Conservation (phyloP, 2,797 vertebrate genomes). For the Neoniphon sammara region DNA sequence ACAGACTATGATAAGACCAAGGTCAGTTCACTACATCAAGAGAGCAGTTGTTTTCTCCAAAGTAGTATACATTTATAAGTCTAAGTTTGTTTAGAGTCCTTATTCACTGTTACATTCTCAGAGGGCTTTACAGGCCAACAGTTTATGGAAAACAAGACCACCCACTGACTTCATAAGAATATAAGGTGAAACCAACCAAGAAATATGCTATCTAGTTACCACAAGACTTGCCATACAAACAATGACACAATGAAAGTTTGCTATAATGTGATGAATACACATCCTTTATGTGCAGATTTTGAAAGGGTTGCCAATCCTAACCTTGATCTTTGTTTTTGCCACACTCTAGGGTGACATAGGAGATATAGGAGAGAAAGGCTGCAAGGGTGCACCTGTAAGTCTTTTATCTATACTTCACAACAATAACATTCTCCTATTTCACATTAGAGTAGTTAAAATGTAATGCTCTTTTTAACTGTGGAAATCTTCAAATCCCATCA, state of each 20-base stretch:
- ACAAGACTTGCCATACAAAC: not conserved
- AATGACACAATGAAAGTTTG: not conserved
- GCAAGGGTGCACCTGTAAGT: slow-evolving; percentile 66
- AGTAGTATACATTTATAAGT: too few relatives aligned
- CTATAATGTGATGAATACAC: not conserved
- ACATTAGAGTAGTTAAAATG: not conserved
- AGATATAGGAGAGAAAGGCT: slow-evolving; percentile 70
- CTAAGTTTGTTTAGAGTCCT: too few relatives aligned
- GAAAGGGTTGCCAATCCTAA: not conserved
- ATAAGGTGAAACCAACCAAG: too few relatives aligned
- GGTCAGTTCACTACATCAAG: not conserved
- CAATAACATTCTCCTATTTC: not conserved
- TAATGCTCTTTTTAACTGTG: not conserved
- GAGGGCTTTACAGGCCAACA: too few relatives aligned
- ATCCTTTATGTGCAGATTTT: not conserved
- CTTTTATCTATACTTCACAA: slow-evolving; percentile 1
- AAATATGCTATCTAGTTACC: too few relatives aligned
- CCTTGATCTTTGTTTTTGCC: slow-evolving; percentile 11
- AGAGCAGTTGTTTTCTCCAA: too few relatives aligned
- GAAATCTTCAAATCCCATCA: not conserved
- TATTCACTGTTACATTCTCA: too few relatives aligned
- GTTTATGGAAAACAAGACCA: too few relatives aligned
- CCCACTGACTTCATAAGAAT: too few relatives aligned
- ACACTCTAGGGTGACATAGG: slow-evolving; percentile 56
- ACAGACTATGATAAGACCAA: not conserved